Conservation (phyloP, 2,888 invertebrate species). For the Xestobium rufovillosum region DNA sequence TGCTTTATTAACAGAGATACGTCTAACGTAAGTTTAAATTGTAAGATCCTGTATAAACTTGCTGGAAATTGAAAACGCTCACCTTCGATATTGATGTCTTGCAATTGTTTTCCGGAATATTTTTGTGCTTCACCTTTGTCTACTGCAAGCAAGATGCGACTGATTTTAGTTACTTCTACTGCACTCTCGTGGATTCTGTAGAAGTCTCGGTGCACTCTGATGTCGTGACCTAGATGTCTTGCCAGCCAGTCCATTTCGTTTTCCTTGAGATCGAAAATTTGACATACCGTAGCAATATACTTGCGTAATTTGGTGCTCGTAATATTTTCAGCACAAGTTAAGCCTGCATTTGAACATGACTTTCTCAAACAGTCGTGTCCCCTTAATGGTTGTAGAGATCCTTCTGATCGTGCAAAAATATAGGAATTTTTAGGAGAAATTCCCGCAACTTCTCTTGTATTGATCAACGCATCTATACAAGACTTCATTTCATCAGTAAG, state of each 20-base stretch:
- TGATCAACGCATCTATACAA: neutral
- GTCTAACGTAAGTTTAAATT: no score
- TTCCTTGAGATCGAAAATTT: constrained; percentile 19
- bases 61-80: no score
- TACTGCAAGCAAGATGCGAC: constrained; percentile 18
- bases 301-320: constrained; percentile 27
- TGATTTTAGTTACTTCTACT: constrained; percentile 21
- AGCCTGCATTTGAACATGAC: constrained; percentile 12
- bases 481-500: constrained; percentile 17
- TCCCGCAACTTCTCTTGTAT: neutral
- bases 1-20: no score
- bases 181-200: constrained; percentile 20
- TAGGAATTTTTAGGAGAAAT: constrained; percentile 8
- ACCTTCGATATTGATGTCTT: constrained; percentile 11
- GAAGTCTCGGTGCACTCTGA: constrained; percentile 19
- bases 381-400: constrained; percentile 12
- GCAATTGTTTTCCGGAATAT: constrained; percentile 13
- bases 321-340: constrained; percentile 18
- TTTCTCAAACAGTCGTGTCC: constrained; percentile 19
- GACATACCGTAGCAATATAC: constrained; percentile 27
- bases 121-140: constrained; percentile 16
- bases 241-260: constrained; percentile 21
- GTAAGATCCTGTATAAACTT: no score
- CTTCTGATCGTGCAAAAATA: constrained; percentile 17
- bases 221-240: constrained; percentile 19